Evolutionary conservation across 2,797 vertebrate genomes (phyloP).

Genomic region (Melopsittacus undulatus): DNA sequence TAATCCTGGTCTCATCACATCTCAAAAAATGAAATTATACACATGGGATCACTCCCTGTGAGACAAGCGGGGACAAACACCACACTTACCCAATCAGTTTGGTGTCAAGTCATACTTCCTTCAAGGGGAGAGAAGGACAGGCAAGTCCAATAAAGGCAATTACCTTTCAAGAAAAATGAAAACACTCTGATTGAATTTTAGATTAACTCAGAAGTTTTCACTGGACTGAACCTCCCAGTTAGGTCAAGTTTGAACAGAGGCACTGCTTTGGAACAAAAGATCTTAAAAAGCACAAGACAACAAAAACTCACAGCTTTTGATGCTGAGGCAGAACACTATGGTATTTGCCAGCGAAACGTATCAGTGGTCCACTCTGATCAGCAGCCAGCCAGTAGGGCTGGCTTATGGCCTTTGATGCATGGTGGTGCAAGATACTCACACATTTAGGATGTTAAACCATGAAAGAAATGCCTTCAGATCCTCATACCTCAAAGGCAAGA

Average conservation of each 20-base stretch:
- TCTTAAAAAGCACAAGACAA: not conserved
- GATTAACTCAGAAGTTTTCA: not conserved
- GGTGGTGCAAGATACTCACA: not conserved
- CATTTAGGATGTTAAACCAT: not conserved
- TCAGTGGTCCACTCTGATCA: not conserved
- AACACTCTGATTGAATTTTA: not conserved
- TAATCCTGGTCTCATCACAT: not conserved
- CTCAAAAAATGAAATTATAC: not conserved
- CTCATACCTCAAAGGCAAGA: not conserved
- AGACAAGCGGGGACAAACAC: fast-evolving
- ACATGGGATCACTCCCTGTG: not conserved
- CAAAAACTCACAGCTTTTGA: not conserved
- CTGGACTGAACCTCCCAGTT: not conserved
- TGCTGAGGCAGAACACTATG: not conserved
- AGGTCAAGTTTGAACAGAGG: not conserved
- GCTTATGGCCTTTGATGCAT: not conserved
- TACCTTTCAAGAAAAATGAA: not conserved
- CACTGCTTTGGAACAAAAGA: not conserved
- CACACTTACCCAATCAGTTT: not conserved
- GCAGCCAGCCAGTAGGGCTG: not conserved
- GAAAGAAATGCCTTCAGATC: not conserved
- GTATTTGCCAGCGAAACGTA: not conserved
- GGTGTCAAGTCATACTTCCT: not conserved
- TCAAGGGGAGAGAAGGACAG: not conserved
- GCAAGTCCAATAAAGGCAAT: not conserved